Evolutionary conservation across 2,113 vertebrate species (phyloP), one percentile per base, ranked within the genome.

Genomic region (Pelusios castaneus): DNA sequence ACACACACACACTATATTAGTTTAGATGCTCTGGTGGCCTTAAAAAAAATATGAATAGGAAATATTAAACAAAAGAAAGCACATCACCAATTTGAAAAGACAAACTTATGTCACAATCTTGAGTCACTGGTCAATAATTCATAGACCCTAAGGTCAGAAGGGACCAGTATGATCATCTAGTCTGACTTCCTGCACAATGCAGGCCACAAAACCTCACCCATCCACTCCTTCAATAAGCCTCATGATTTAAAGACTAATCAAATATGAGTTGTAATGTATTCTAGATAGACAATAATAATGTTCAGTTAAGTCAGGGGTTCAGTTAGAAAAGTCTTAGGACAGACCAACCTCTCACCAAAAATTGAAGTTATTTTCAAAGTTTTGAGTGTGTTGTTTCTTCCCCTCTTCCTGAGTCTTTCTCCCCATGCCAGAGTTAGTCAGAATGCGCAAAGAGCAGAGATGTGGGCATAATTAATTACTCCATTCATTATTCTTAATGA

Each of bases 261-360:
- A 84, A 49, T 49, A 87, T 19, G 34, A 95, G 97, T 96, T 97
- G 91, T 27, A 92, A 60, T 85, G 41, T 91, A 73, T 38, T 38
- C 51, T 89, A 95, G 93, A 92, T 52, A 60, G 80, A 31, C 25
- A 38, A 55, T 9, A 43, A 51, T 95, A 85, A 97, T 92, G 93
- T n/a, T 84, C 56, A 24, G 38, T 82, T 97, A 87, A 43, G 82
- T 96, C 88, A 54, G 13, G 83, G 95, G 75, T 58, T 56, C 55
- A 87, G 93, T 94, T 95, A 90, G 86, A 91, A 94, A 89, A 94
- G 93, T 94, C 89, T 31, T 49, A 94, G 90, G 95, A 96, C 93
- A 95, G 12, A 54, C 98, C 96, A 97, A 96, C 95, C 97, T 97
- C 97, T 97, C 94, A 96, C 97, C 97, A 93, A 95, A 95, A 97